Percentiles rank a stretch among this genome's conserved stretches.
phyloP scores from a whole-genome alignment of 2,888 invertebrate species.

The Andrena trimmerana region DNA sequence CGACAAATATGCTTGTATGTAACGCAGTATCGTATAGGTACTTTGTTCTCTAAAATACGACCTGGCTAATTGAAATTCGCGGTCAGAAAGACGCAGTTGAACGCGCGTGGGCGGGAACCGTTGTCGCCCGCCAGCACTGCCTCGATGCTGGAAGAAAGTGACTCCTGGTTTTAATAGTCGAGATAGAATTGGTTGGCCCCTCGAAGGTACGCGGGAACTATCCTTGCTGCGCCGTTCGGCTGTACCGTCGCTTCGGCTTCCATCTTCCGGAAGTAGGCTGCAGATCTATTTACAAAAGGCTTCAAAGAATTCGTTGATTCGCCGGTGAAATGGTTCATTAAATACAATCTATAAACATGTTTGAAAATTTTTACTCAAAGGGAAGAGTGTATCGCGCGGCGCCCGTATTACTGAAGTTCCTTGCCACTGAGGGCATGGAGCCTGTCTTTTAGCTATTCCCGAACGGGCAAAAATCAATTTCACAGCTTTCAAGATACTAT shows the following conservation, averaged over 20 bases:
- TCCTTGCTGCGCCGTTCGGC: not conserved
- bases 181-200: not conserved
- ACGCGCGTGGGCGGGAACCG: constrained; percentile 23
- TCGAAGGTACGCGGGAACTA: not conserved
- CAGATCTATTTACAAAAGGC: too few species aligned
- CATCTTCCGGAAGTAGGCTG: too few species aligned
- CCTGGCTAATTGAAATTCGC: constrained; percentile 50
- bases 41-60: constrained; percentile 30
- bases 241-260: too few species aligned
- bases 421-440: not conserved
- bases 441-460: not conserved
- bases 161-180: not conserved
- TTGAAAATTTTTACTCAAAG: not conserved
- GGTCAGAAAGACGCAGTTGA: constrained; percentile 18
- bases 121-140: constrained; percentile 12
- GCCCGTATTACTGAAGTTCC: not conserved
- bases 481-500: not conserved
- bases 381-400: too few species aligned
- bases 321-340: too few species aligned
- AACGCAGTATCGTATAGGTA: constrained; percentile 4
- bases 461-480: constrained; percentile 1
- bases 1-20: constrained; percentile 2
- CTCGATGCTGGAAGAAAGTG: constrained; percentile 12
- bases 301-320: too few species aligned
- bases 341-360: not conserved